Percentiles rank a stretch among this genome's conserved stretches.
phyloP scores from a whole-genome alignment of 2,888 invertebrate species.

The Didymodactylos carnosus region DNA sequence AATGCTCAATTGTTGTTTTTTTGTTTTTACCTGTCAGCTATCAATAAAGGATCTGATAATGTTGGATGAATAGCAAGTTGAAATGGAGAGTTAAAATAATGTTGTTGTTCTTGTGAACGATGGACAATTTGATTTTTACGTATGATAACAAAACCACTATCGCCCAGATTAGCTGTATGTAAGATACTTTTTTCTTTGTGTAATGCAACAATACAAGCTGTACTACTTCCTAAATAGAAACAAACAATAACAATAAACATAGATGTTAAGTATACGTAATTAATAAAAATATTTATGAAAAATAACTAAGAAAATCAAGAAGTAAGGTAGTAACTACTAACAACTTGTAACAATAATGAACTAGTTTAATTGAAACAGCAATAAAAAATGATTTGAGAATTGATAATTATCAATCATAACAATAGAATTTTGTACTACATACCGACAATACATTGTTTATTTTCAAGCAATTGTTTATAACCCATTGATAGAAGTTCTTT shows the following conservation, averaged over 20 bases:
- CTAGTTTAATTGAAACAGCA: too few species aligned
- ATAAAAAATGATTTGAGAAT: too few species aligned
- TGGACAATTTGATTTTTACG: slow-evolving; percentile 57
- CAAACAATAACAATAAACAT: not conserved
- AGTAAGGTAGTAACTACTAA: too few species aligned
- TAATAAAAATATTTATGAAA: not conserved
- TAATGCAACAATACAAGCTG: slow-evolving; percentile 81
- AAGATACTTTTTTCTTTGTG: slow-evolving; percentile 69
- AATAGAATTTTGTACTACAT: slow-evolving; percentile 14
- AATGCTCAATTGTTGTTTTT: too few species aligned
- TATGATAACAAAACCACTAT: slow-evolving; percentile 76
- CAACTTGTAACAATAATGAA: too few species aligned
- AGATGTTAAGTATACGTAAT: slow-evolving; percentile 14
- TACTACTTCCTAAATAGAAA: slow-evolving; percentile 60
- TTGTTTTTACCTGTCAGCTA: slow-evolving; percentile 53
- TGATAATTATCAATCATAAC: too few species aligned
- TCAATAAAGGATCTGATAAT: slow-evolving; percentile 40
- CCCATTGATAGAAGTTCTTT: slow-evolving; percentile 69
- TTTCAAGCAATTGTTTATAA: slow-evolving; percentile 71
- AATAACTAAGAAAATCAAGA: too few species aligned
- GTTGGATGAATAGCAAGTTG: slow-evolving; percentile 80
- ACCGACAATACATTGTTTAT: slow-evolving; percentile 77
- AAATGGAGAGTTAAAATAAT: slow-evolving; percentile 96
- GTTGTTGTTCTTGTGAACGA: slow-evolving; percentile 84
- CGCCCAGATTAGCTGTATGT: slow-evolving; percentile 92